Conservation (phyloP, 2,888 invertebrate genomes). For the Flexamia atlantica region DNA sequence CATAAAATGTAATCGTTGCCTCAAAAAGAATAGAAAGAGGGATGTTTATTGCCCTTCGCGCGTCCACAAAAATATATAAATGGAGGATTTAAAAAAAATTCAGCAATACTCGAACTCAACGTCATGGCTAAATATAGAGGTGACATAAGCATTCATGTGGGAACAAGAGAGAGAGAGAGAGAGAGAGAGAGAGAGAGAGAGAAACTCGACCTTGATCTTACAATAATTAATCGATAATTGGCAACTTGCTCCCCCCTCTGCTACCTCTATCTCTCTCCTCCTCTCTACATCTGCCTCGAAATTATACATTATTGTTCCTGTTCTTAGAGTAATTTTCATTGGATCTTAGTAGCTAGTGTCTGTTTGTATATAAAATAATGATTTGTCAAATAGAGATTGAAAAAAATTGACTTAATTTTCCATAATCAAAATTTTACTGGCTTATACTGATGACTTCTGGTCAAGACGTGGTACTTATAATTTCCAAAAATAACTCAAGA, state of each 20-base stretch:
- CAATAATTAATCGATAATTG: slow-evolving; percentile 2
- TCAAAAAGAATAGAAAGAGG: no score
- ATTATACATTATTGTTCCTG: no score
- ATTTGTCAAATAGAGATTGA: no score
- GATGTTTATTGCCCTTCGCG: no score
- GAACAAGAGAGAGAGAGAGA: neutral
- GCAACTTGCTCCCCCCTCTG: neutral
- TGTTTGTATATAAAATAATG: no score
- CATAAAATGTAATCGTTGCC: no score
- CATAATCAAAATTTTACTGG: no score
- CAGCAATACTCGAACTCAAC: neutral
- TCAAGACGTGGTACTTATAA: neutral
- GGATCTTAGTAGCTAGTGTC: no score
- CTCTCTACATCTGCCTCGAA: neutral
- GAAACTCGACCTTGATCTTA: neutral
- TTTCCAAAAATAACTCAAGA: neutral
- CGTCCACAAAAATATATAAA: no score
- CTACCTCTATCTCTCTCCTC: neutral
- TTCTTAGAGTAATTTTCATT: no score
- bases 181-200: neutral
- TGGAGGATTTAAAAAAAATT: neutral
- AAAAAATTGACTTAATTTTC: no score
- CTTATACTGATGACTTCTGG: neutral
- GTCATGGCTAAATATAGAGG: slow-evolving; percentile 2
- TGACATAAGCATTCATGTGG: neutral